Evolutionary conservation across 2,797 vertebrate species (phyloP).

Genomic region (Synanceia verrucosa): DNA sequence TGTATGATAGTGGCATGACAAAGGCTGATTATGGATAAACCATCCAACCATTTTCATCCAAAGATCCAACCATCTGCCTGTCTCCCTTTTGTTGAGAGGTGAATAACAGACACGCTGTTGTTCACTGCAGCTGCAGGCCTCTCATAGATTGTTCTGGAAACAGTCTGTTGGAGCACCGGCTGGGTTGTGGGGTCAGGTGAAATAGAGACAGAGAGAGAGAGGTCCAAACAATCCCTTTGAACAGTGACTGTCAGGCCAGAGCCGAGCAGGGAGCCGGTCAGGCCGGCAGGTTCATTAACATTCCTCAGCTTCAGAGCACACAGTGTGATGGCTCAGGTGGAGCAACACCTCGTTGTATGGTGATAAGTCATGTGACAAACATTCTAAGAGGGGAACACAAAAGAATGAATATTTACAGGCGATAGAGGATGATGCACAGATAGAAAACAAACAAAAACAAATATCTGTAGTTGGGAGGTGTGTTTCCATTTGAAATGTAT

Average conservation of each 20-base stretch:
- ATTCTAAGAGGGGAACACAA: not conserved
- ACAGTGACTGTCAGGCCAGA: slow-evolving; percentile 39
- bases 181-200: slow-evolving; percentile 68
- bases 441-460: slow-evolving; percentile 11
- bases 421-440: not conserved
- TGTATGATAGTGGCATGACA: slow-evolving; percentile 23
- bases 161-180: slow-evolving; percentile 53
- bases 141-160: slow-evolving; percentile 75
- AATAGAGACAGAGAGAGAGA: slow-evolving; percentile 15
- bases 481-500: slow-evolving; percentile 5
- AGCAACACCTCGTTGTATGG: slow-evolving; percentile 36
- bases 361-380: not conserved
- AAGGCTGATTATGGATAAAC: slow-evolving; percentile 31
- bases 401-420: slow-evolving; percentile 6
- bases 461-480: not conserved
- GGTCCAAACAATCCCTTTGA: slow-evolving; percentile 47
- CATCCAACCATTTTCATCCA: slow-evolving; percentile 29
- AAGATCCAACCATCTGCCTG: slow-evolving; percentile 44
- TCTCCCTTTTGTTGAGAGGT: slow-evolving; percentile 63
- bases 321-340: slow-evolving; percentile 43
- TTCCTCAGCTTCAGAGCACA: slow-evolving; percentile 66
- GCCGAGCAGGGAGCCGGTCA: slow-evolving; percentile 40
- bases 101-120: slow-evolving; percentile 71
- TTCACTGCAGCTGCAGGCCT: slow-evolving; percentile 67
- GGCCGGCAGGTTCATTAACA: slow-evolving; percentile 64